Base-by-base conservation (phyloP, 2,797 vertebrate species). In the Aeoliscus strigatus region DNA sequence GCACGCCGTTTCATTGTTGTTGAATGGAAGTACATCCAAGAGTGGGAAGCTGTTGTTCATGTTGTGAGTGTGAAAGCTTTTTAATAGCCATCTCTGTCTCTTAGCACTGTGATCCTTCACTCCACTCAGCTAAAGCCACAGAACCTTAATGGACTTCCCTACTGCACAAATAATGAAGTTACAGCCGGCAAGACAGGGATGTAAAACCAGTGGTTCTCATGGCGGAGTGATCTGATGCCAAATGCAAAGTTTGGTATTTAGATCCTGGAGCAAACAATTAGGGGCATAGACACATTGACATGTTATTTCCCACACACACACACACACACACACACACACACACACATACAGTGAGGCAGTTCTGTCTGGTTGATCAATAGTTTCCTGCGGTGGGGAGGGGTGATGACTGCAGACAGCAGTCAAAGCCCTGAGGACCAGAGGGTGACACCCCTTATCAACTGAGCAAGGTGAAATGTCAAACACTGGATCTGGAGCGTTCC, bases 381-480 rank as follows among this genome's bases (percentile, higher is more conserved):
- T 80, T 81, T 85, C 75, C 79, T 75, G 79, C 78, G 80, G 73
- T 70, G 76, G 79, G 77, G 76, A 77, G 76, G 73, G 72, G 65
- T 76, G 75, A 83, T 83, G 79, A 71, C 76, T 79, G 75, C 71
- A 83, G 79, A 83, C 80, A 83, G 79, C 79, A 84, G 74, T 80
- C 66, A 79, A 83, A 84, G 79, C 80, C 82, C 79, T 27, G 67
- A 82, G 81, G 82, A 81, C 75, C 77, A 68, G 70, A 74, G 77
- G 78, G 81, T 83, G 83, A 86, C 80, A 86, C 76, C 79, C 75
- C 83, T 86, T 80, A 86, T 87, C 83, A 86, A 80, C 77, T 83
- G 70, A 82, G 77, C 77, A 83, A 82, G 81, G 82, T 87, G 84
- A 87, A 85, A 78, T 82, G 82, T 86, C 85, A 81, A 81, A 81